A percentile compares a stretch with the other conserved stretches of the same genome.
Evolutionary conservation across 2,113 vertebrate species (phyloP).

Genomic region (Sapayoa aenigma): DNA sequence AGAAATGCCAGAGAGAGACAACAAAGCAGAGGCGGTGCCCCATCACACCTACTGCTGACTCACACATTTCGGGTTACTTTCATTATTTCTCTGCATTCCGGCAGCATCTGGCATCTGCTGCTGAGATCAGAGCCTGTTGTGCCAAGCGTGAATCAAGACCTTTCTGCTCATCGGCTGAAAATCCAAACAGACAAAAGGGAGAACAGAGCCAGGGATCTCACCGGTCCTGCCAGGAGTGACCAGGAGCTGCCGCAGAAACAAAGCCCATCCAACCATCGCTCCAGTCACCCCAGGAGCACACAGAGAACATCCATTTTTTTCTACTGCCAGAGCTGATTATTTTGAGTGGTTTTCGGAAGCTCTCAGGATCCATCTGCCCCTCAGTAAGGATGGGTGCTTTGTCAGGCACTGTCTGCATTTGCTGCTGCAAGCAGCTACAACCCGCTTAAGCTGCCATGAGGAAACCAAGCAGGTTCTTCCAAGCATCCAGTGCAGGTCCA

Average conservation of each 20-base stretch:
- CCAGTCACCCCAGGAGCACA: rapidly evolving
- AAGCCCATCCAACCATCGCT: not conserved
- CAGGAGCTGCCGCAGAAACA: not conserved
- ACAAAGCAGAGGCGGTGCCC: conserved; percentile 26
- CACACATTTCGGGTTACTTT: conserved; percentile 14
- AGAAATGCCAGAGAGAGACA: not conserved
- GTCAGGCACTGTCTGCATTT: not conserved
- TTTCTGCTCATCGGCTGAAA: conserved; percentile 20
- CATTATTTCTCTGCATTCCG: conserved; percentile 20
- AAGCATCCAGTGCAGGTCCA: not conserved
- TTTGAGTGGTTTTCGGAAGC: not conserved
- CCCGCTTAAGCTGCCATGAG: not conserved
- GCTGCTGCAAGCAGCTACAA: not conserved
- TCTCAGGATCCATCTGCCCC: not conserved
- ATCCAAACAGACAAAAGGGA: not conserved
- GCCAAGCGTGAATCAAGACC: conserved; percentile 36
- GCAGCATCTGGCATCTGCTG: conserved; percentile 50
- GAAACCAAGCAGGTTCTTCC: not conserved
- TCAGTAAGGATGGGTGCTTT: not conserved
- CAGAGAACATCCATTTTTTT: not conserved
- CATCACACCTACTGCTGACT: conserved; percentile 54
- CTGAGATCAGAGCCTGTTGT: conserved; percentile 28
- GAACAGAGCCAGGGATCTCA: not conserved
- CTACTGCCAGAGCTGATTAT: not conserved
- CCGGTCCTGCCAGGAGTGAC: not conserved